Conservation (phyloP, 1,140 invertebrate genomes). For the Wiebesia pumilae region DNA sequence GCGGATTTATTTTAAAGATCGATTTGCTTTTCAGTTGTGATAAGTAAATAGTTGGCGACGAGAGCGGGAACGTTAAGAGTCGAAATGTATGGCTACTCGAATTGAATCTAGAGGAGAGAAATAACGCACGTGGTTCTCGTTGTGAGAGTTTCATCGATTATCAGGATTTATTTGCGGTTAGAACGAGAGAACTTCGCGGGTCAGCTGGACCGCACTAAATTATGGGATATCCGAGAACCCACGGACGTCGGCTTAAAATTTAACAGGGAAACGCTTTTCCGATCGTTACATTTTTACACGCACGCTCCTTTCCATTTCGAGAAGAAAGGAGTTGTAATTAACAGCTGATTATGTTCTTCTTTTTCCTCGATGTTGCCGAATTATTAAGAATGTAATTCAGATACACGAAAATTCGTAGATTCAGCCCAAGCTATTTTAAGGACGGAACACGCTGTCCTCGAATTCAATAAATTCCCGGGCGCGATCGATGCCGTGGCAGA, state of each 20-base stretch:
- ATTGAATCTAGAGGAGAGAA: not conserved
- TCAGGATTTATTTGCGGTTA: conserved; percentile 43
- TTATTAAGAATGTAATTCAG: no score
- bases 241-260: not conserved
- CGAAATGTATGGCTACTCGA: no score
- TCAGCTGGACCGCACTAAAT: not conserved
- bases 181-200: not conserved
- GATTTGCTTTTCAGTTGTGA: no score
- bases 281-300: no score
- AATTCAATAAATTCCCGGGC: conserved; percentile 39
- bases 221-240: not conserved
- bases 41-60: no score
- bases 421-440: not conserved
- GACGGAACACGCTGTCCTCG: not conserved
- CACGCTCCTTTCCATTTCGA: no score
- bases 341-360: no score
- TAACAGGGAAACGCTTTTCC: conserved; percentile 10
- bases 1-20: no score
- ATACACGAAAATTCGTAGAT: not conserved
- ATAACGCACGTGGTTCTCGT: not conserved
- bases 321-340: no score
- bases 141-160: conserved; percentile 36
- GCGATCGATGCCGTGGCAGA: conserved; percentile 25
- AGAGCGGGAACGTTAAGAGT: no score
- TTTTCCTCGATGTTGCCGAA: no score